Evolutionary conservation across 2,797 vertebrate species (phyloP), one percentile per base, ranked within the genome.

Genomic region (Myotis daubentonii): DNA sequence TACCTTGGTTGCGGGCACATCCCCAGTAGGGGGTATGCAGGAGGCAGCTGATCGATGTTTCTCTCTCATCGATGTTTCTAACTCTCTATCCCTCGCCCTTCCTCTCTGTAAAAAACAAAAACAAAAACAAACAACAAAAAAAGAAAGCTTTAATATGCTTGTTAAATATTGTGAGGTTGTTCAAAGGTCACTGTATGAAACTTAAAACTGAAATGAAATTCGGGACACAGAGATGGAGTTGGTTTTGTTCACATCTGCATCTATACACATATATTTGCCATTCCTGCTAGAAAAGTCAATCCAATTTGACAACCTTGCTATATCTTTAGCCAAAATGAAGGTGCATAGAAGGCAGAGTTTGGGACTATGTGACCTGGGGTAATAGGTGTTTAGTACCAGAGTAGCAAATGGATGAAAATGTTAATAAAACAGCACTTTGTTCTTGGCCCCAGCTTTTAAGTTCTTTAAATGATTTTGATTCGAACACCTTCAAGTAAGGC

Each of bases 291-390:
- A 87, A 89, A 68, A 75, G 28, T 93, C 86, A 68, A 2, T 72
- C 70, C 74, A 85, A 6, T 91, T 51, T 82, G 75, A 89, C 33
- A 89, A 71, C 13, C 44, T 0, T 66, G 78, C n/a, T 70, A n/a
- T 60, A 55, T 74, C 68, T 87, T 87, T 84, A 92, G 70, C 55
- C 68, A 60, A 91, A 96, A 92, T 87, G 51, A 83, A 80, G 62
- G 36, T 93, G 38, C 80, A 87, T 79, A 79, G 72, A 93, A 72
- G 71, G 53, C 36, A 91, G 82, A 65, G 36, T 44, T 86, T 13
- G 72, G 92, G 30, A 62, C 53, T 74, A 3, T 79, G 36, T 72
- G 80, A 36, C 60, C 36, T 44, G 3, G 36, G n/a, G 28, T 36
- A 70, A 49, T 62, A 41, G 36, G 8, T 80, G 22, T n/a, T 5